Base-by-base conservation (phyloP, 2,888 invertebrate species). In the Dasypolia templi region DNA sequence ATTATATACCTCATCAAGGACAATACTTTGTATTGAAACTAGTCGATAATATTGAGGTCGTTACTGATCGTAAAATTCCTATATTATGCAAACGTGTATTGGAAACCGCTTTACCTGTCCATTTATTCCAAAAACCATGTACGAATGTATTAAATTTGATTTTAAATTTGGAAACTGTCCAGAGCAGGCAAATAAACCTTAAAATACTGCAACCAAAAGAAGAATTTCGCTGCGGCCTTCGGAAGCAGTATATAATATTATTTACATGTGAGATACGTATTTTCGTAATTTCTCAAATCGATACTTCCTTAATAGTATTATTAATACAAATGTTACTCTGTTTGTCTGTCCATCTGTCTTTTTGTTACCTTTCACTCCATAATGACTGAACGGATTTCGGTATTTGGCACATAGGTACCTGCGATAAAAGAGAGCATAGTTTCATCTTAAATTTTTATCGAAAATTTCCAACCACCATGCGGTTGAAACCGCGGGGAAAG, bases 41-140 rank as follows among this genome's bases (percentile, higher is more conserved):
- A 56, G n/a, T 62, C 49, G 44, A 74, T 44, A 58, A 35, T 58
- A 29, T 46, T 51, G 55, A 82, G 56, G 82, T 46, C 55, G 4
- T 0, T 7, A 22, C 17, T 2, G 68, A 17, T 64, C 63, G 6
- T 79, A 68, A 79, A 82, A 42, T 56, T 56, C 39, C 64, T 65
- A 4, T 65, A 55, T 61, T 59, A 79, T 78, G 83, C 46, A 64
- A 77, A 79, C 35, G 32, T 55, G 35, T 79, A 82, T 83, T 70
- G 83, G 83, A 78, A 79, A 79, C 26, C 79, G 71, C 44, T 79
- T 78, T 51, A 39, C 51, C n/a, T 26, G 56, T 22, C 62, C 56
- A 75, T 51, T 74, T 76, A 76, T 81, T 62, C 53, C 81, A 56
- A 74, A 56, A 62, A 14, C 29, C 29, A 59, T 78, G n/a, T n/a